Conservation (phyloP, 2,888 invertebrate genomes). For the Lumbricus terrestris region DNA sequence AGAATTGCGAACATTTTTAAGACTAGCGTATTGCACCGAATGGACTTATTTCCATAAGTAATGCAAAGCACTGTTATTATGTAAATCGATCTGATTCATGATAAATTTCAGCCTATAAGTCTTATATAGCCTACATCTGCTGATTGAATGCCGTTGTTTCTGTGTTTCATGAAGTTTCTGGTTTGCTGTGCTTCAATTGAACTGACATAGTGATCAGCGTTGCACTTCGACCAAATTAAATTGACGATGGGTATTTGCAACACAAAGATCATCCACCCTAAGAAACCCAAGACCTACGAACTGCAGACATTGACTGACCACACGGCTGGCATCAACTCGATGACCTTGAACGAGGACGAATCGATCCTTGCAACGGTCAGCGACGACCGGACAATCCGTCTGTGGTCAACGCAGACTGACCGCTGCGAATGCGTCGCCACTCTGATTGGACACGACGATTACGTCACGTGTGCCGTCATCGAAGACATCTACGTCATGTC, state of each 20-base stretch:
- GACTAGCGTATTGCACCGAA: too few relatives aligned
- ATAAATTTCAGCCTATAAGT: too few relatives aligned
- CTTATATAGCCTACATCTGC: not conserved
- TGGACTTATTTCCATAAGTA: too few relatives aligned
- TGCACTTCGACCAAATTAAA: not conserved
- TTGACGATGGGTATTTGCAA: not conserved
- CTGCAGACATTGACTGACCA: slow-evolving; percentile 39
- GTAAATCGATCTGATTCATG: too few relatives aligned
- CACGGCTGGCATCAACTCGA: slow-evolving; percentile 60
- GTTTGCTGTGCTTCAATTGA: not conserved
- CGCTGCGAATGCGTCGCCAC: slow-evolving; percentile 61
- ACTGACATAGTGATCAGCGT: not conserved
- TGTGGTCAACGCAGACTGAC: slow-evolving; percentile 61
- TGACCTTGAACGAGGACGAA: slow-evolving; percentile 62
- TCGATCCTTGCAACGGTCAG: slow-evolving; percentile 62
- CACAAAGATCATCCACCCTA: not conserved
- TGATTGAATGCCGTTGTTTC: not conserved
- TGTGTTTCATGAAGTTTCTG: not conserved
- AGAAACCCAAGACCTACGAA: slow-evolving; percentile 24
- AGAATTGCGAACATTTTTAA: too few relatives aligned
- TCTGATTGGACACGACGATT: slow-evolving; percentile 60
- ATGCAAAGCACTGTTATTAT: too few relatives aligned
- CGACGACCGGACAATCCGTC: slow-evolving; percentile 61
- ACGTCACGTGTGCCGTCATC: slow-evolving; percentile 61
- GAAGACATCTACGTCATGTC: slow-evolving; percentile 61